phyloP scores from a whole-genome alignment of 2,888 invertebrate species.

The Acanthopleura granulata region DNA sequence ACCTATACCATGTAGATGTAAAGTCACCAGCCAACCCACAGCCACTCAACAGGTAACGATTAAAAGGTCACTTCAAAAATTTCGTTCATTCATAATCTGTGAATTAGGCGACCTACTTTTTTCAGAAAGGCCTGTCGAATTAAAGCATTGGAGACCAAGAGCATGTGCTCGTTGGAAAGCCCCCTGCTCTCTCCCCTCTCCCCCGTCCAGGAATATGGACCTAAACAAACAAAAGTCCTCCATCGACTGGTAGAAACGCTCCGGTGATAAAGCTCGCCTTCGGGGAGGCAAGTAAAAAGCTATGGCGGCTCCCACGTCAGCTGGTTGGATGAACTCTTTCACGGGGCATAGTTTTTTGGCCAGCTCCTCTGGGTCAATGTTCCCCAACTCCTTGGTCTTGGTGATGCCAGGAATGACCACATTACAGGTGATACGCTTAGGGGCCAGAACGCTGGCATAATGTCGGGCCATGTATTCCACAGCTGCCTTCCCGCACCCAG shows the following conservation, averaged over 20 bases:
- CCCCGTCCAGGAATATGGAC: too few species aligned
- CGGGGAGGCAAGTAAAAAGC: constrained; percentile 90
- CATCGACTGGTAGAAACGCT: constrained; percentile 88
- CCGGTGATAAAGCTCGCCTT: constrained; percentile 89
- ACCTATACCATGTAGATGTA: too few species aligned
- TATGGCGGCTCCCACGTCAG: constrained; percentile 90
- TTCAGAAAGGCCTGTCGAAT: too few species aligned
- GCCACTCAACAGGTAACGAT: too few species aligned
- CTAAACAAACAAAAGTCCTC: constrained; percentile 74
- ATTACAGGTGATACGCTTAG: constrained; percentile 9
- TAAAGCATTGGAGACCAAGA: too few species aligned
- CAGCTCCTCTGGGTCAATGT: background rate
- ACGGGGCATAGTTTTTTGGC: background rate
- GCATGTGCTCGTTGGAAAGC: too few species aligned
- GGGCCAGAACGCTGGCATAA: background rate
- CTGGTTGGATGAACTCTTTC: background rate
- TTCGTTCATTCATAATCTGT: too few species aligned
- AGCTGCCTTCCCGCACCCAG: background rate
- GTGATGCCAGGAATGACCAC: background rate
- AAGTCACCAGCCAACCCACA: too few species aligned
- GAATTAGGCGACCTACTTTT: too few species aligned
- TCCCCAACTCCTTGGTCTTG: background rate
- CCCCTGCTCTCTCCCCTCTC: too few species aligned
- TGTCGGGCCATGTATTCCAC: background rate
- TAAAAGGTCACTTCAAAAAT: too few species aligned